Evolutionary conservation across 1,140 invertebrate genomes (phyloP), one percentile per base, ranked within the genome.

Genomic region (Drosophila equinoxialis): DNA sequence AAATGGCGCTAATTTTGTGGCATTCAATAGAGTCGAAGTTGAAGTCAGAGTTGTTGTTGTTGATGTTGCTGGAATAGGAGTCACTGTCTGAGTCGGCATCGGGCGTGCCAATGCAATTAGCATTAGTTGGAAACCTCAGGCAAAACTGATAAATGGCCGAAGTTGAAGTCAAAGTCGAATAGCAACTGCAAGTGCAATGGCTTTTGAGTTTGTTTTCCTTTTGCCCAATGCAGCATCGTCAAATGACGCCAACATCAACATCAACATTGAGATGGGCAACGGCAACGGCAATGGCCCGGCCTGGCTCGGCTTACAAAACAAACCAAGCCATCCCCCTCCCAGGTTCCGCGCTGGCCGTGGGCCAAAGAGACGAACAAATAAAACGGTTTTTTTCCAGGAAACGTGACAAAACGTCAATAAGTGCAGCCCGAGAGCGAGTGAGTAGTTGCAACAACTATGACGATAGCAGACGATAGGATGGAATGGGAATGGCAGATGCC

Each of bases 371-470:
- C 80, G 68, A 84, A 77, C 79, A 87, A 87, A 87, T 87, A 87
- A 87, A 87, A 83, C 83, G 79, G 73, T 87, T 83, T 84, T 84
- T 79, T 89, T 89, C 84, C 85, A 89, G 84, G 84, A 89, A 89
- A 89, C 84, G 84, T 89, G 84, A 89, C 84, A 89, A 89, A 89
- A 89, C 84, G 84, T 78, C 84, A 89, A 89, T 89, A 83, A 74
- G 77, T 71, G 68, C 51, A 51, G 61, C 58, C 33, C n/a, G n/a
- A 17, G 20, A 11, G 33, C 51, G 54, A 54, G 63, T 37, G 37
- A 65, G 71, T 79, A 66, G 74, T 79, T 64, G 48, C 60, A 63
- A 68, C 65, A 67, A 74, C 80, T 68, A 75, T 72, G 51, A 45
- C 45, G 55, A 72, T 64, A 61, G 37, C 35, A 42, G 14, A 35